Base-by-base conservation (phyloP, 1,140 invertebrate genomes). In the Micrasema longulum region DNA sequence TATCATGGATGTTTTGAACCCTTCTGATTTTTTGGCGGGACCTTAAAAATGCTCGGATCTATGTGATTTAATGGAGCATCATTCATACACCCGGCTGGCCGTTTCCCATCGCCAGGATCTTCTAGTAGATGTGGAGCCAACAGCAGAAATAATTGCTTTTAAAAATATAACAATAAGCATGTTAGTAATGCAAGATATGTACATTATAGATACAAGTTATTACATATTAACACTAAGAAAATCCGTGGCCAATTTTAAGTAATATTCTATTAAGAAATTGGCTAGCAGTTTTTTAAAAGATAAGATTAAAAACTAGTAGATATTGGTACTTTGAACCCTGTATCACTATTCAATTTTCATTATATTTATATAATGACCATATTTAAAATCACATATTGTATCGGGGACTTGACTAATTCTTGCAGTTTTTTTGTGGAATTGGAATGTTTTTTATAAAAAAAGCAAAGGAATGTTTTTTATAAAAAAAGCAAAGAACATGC, bases 111-210 rank as follows among this genome's bases (percentile, higher is more conserved):
- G 0, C 73, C 67, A 48, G 84, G 85, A 50, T 88, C 87, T 55
- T 87, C 76, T n/a, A 88, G 72, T 47, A 76, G 47, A 78, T 88
- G 87, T 0, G 87, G 87, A 10, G 87, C 87, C 3, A 88, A 77
- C 9, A 88, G 73, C 23, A 88, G 76, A 60, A 88, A 88, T 18
- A 88, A 72, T 85, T 88, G 87, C 82, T 86, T 76, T 23, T 78
- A 81, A 68, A 71, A 20, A 67, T 20, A 67, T 36, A 12, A 4
- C 20, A 14, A 12, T 38, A 14, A 60, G 16, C 11, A 14, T 7
- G n/a, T 1, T 16, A 16, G 43, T n/a, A 45, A 45, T 4, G n/a
- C 10, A 14, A 9, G 43, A 45, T 45, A 2, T 45, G n/a, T 45
- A 16, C 18, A n/a, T n/a, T n/a, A n/a, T n/a, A n/a, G n/a, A n/a